Evolutionary conservation across 2,888 invertebrate genomes (phyloP).

Genomic region (Apotomis betuletana): DNA sequence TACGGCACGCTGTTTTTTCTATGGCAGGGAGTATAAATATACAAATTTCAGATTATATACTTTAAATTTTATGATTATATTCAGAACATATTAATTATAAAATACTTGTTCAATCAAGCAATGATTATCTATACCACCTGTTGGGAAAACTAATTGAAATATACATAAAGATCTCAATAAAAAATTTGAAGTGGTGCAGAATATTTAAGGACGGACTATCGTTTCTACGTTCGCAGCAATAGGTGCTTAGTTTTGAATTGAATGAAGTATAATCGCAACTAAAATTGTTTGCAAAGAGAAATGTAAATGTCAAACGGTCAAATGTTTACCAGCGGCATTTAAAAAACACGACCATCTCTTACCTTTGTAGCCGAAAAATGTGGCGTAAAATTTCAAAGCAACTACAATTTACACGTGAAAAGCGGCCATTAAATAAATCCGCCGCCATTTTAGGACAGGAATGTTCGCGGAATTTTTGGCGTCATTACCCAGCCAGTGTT

Average conservation of each 20-base stretch:
- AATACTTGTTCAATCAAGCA: no score
- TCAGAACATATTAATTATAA: no score
- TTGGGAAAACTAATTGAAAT: no score
- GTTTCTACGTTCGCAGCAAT: background rate
- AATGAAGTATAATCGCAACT: background rate
- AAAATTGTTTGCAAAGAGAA: slow-evolving; percentile 6
- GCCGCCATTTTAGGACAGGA: slow-evolving; percentile 28
- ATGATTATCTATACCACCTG: no score
- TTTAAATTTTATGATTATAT: background rate
- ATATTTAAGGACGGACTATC: background rate
- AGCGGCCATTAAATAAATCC: slow-evolving; percentile 34
- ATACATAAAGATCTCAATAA: background rate
- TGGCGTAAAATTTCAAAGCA: slow-evolving; percentile 24
- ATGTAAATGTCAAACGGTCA: slow-evolving; percentile 1
- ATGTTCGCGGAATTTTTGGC: slow-evolving; percentile 54
- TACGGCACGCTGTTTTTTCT: background rate
- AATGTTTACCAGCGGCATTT: slow-evolving; percentile 1
- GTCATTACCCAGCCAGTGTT: slow-evolving; percentile 58
- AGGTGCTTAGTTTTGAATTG: background rate
- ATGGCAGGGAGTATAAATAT: background rate
- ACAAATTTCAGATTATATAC: background rate
- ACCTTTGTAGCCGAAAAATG: slow-evolving; percentile 22
- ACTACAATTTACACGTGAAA: slow-evolving; percentile 14
- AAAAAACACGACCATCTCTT: background rate
- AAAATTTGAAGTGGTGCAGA: background rate